Conservation (phyloP, 2,888 invertebrate genomes). For the Theodoxus fluviatilis region DNA sequence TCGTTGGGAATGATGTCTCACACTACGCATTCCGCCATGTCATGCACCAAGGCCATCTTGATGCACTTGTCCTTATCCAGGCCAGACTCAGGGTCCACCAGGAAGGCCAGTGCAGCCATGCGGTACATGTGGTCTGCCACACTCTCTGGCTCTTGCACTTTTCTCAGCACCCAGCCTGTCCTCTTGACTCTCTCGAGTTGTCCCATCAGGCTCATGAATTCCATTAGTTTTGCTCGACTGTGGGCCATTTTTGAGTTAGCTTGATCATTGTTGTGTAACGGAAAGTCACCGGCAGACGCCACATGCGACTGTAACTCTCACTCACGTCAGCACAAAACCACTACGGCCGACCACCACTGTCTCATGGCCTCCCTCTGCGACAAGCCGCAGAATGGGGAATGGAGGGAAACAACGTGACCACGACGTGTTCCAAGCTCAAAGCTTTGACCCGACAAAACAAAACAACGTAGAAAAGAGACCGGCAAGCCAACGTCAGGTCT, state of each 20-base stretch:
- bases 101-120: conserved; percentile 90
- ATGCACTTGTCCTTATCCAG: conserved; percentile 68
- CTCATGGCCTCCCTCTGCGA: no score
- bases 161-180: conserved; percentile 85
- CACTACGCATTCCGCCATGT: conserved; percentile 93
- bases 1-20: conserved; percentile 95
- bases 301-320: no score
- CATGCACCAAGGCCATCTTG: conserved; percentile 88
- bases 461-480: no score
- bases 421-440: no score
- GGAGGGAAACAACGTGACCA: no score
- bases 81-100: conserved; percentile 45
- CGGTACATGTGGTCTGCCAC: conserved; percentile 96
- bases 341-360: no score
- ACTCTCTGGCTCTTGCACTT: conserved; percentile 84
- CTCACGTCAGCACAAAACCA: no score
- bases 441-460: no score
- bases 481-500: no score
- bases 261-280: no score
- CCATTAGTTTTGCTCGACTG: conserved; percentile 41
- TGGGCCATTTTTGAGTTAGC: conserved; percentile 28
- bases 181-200: conserved; percentile 67
- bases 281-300: no score
- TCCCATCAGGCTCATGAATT: conserved; percentile 51
- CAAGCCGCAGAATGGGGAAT: no score